Evolutionary conservation across 1,140 invertebrate genomes (phyloP), one percentile per base, ranked within the genome.

Genomic region (Scaptomyza pallida): DNA sequence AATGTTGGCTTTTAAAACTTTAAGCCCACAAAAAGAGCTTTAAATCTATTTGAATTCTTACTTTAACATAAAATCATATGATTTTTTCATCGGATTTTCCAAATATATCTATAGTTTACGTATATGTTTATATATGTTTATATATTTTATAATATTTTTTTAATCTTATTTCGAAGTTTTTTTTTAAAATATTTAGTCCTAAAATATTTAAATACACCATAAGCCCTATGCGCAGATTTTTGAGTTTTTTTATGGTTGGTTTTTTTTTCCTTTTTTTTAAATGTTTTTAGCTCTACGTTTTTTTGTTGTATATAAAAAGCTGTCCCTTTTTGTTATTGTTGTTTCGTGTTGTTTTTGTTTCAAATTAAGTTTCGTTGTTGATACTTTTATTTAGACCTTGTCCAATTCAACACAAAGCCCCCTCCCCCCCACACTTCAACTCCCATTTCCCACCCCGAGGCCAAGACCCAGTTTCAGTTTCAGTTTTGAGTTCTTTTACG

Each of bases 351-450:
- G 33, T 70, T 81, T 59, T 86, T 72, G 62, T 86, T 86, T 72
- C 48, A 86, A 85, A 85, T 85, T 86, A 73, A 85, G 81, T 85
- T 86, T 77, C 47, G 60, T 56, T 67, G 81, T 67, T 85, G 64
- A 80, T 86, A 77, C 81, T 77, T 83, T 77, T 75, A 82, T 83
- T 83, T 78, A 76, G 81, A 61, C 56, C 33, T 30, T 23, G 23
- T 16, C 16, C 17, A 35, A 9, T 9, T 6, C 26, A 37, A n/a
- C 3, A 4, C 26, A 30, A 9, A n/a, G n/a, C 33, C 23, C 6
- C 35, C 37, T 13, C 16, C 2, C 10, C 47, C 21, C 1, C 23
- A 19, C 16, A 3, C 19, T n/a, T 8, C 26, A 0, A 3, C 19
- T 6, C 43, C 33, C 30, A 6, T 8, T 5, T n/a, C 40, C 15